These are phyloP conservation scores for Microctonus hyperodae DNA, from an alignment of 2,888 invertebrate species.

Conservation along the genomic window DNA sequence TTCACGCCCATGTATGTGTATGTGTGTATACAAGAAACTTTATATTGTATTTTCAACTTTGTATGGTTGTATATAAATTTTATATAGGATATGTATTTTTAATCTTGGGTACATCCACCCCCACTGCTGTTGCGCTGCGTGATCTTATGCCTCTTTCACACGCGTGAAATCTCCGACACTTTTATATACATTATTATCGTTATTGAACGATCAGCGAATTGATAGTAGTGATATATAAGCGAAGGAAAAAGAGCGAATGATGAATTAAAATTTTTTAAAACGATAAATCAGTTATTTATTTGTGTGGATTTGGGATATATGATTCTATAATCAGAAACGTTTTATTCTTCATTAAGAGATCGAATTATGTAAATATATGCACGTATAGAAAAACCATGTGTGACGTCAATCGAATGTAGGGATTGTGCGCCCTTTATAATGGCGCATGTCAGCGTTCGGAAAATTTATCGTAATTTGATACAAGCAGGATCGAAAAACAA, in stretches of 20 bases:
- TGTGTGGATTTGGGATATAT: neutral
- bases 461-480: slow-evolving; percentile 61
- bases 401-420: slow-evolving; percentile 34
- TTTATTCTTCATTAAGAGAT: slow-evolving; percentile 21
- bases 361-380: neutral
- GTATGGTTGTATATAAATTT: slow-evolving; percentile 23
- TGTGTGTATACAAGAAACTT: slow-evolving; percentile 35
- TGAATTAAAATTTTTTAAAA: neutral
- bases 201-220: slow-evolving; percentile 26
- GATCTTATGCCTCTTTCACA: slow-evolving; percentile 46
- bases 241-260: too few relatives aligned
- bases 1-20: slow-evolving; percentile 17
- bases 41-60: slow-evolving; percentile 35
- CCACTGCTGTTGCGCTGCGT: slow-evolving; percentile 39
- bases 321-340: slow-evolving; percentile 28
- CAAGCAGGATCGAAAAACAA: slow-evolving; percentile 54
- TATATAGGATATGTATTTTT: slow-evolving; percentile 31
- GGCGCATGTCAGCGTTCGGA: slow-evolving; percentile 52
- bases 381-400: neutral
- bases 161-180: slow-evolving; percentile 43
- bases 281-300: neutral
- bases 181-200: slow-evolving; percentile 21
- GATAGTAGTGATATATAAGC: slow-evolving; percentile 14
- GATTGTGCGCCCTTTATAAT: slow-evolving; percentile 39
- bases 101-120: slow-evolving; percentile 41